Conservation (phyloP, 2,797 vertebrate species). For the Tarsius wallacei region DNA sequence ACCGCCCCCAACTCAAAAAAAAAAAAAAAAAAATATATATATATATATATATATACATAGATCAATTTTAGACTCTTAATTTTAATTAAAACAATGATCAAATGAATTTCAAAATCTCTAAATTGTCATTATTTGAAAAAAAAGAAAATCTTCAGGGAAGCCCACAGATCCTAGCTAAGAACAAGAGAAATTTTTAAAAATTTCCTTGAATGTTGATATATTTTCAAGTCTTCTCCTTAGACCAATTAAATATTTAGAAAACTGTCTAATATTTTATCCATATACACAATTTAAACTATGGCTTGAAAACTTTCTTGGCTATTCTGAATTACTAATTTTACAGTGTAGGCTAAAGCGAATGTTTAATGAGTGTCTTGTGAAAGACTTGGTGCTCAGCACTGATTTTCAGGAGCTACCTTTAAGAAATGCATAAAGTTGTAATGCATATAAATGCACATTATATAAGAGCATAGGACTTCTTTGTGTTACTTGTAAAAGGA, state of each 20-base stretch:
- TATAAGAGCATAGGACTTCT: conserved; percentile 10
- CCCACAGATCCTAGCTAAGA: background rate
- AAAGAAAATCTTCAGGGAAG: conserved; percentile 42
- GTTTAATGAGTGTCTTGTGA: background rate
- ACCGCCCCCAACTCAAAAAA: too few species aligned
- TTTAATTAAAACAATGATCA: conserved; percentile 54
- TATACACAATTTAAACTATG: conserved; percentile 33
- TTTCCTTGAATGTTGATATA: background rate
- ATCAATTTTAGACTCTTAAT: conserved; percentile 52
- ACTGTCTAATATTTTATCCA: background rate
- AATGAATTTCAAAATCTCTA: conserved; percentile 41
- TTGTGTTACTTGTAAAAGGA: conserved; percentile 31
- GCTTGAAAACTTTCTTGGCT: background rate
- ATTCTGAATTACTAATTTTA: conserved; percentile 41
- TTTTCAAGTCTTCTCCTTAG: conserved; percentile 36
- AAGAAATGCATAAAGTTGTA: conserved; percentile 16
- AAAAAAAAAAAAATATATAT: conserved; percentile 27
- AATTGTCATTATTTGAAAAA: conserved; percentile 27
- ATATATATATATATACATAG: background rate
- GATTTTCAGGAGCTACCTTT: conserved; percentile 25
- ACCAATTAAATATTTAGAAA: conserved; percentile 62
- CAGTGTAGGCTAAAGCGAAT: background rate
- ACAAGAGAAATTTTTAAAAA: conserved; percentile 43
- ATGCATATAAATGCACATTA: background rate
- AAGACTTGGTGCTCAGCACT: background rate